Evolutionary conservation across 2,113 vertebrate genomes (phyloP).

Genomic region (Oncorhynchus nerka): DNA sequence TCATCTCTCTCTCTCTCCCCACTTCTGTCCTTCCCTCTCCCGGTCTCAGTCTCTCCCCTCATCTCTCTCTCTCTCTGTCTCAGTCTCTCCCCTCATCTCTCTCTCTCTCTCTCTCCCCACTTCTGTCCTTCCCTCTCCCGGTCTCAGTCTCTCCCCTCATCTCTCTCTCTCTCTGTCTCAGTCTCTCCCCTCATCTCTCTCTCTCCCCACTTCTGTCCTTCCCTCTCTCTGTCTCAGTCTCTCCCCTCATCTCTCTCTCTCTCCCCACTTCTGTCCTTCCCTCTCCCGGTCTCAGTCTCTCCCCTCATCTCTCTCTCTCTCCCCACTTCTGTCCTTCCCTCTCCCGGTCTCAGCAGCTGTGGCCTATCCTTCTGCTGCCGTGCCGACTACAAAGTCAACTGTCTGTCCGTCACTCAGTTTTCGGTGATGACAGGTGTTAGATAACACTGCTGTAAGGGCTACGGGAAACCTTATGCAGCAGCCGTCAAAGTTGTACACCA

Average conservation of each 20-base stretch:
- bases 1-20: background rate
- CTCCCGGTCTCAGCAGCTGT: constrained; percentile 34
- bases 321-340: background rate
- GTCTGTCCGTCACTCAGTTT: constrained; percentile 53
- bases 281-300: background rate
- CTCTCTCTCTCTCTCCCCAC: too few relatives aligned
- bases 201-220: too few relatives aligned
- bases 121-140: too few relatives aligned
- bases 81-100: too few relatives aligned
- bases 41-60: too few relatives aligned
- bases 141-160: background rate
- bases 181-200: too few relatives aligned
- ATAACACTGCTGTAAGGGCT: constrained; percentile 56
- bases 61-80: too few relatives aligned
- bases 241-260: too few relatives aligned
- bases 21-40: background rate
- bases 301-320: background rate
- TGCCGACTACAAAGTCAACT: constrained; percentile 31
- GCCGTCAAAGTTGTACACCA: constrained; percentile 28
- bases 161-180: background rate
- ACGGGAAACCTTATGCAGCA: constrained; percentile 33
- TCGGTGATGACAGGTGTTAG: constrained; percentile 47
- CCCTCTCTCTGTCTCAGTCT: background rate
- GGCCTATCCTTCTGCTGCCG: constrained; percentile 40
- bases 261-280: background rate